Conservation (phyloP, 2,888 invertebrate species). For the Rhyacophila evoluta region DNA sequence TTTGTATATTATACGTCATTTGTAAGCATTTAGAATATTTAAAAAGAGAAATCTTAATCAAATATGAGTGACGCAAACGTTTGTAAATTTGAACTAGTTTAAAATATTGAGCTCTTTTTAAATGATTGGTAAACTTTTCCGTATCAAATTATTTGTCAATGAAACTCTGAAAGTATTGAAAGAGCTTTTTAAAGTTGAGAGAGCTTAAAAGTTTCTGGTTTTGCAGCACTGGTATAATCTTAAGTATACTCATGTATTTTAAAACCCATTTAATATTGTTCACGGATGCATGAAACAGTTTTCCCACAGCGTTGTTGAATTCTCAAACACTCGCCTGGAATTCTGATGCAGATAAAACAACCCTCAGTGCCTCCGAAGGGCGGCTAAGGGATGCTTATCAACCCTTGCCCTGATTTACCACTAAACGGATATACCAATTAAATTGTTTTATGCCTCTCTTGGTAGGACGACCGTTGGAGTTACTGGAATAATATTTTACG, state of each 20-base stretch:
- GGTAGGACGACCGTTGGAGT: not conserved
- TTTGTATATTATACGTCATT: too few species aligned
- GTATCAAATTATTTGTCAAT: too few species aligned
- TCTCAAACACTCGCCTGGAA: slow-evolving; percentile 14
- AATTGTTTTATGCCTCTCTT: slow-evolving; percentile 8
- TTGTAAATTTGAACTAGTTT: too few species aligned
- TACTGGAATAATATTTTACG: not conserved
- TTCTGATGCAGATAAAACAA: slow-evolving; percentile 22
- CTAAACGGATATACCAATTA: slow-evolving; percentile 24
- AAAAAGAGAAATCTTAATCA: too few species aligned
- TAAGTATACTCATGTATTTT: not conserved
- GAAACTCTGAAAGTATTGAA: too few species aligned
- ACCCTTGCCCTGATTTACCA: slow-evolving; percentile 21
- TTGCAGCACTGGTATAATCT: too few species aligned
- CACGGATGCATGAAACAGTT: slow-evolving; percentile 1
- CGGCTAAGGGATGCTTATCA: slow-evolving; percentile 16
- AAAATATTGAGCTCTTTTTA: too few species aligned
- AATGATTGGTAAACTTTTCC: too few species aligned
- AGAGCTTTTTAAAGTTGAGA: too few species aligned
- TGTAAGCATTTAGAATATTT: too few species aligned
- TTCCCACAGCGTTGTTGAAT: slow-evolving; percentile 10
- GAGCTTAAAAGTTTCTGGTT: too few species aligned
- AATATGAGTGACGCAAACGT: too few species aligned
- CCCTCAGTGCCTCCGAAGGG: not conserved
- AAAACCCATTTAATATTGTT: slow-evolving; percentile 14